A percentile compares a stretch with the other conserved stretches of the same genome.
These are phyloP conservation scores for Helobdella robusta DNA, from an alignment of 2,888 invertebrate species.

Conservation along the genomic window DNA sequence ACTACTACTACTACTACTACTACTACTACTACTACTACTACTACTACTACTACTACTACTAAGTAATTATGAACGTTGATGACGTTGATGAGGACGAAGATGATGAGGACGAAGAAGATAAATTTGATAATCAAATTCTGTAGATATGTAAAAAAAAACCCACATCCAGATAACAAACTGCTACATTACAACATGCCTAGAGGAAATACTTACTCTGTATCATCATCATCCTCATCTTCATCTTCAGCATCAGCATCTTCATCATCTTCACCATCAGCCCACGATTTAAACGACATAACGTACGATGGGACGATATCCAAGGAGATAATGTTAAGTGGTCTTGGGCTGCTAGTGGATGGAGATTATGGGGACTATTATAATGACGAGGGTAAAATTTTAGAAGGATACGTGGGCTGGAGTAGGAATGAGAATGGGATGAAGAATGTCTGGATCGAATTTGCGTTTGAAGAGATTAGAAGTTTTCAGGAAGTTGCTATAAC, in stretches of 20 bases:
- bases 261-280: background rate
- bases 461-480: background rate
- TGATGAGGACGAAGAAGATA: background rate
- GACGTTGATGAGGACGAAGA: background rate
- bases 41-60: conserved; percentile 18
- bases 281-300: background rate
- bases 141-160: background rate
- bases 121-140: background rate
- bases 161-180: conserved; percentile 13
- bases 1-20: conserved; percentile 20
- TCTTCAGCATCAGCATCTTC: conserved; percentile 12
- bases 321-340: background rate
- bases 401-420: background rate
- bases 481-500: background rate
- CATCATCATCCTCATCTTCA: conserved; percentile 12
- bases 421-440: background rate
- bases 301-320: background rate
- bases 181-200: conserved; percentile 5
- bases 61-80: background rate
- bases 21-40: conserved; percentile 23
- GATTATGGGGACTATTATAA: background rate
- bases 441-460: conserved; percentile 11
- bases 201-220: conserved; percentile 3
- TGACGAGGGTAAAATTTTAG: background rate
- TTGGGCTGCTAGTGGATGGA: conserved; percentile 7